Evolutionary conservation across 2,113 vertebrate genomes (phyloP).

Genomic region (Anseranas semipalmata): DNA sequence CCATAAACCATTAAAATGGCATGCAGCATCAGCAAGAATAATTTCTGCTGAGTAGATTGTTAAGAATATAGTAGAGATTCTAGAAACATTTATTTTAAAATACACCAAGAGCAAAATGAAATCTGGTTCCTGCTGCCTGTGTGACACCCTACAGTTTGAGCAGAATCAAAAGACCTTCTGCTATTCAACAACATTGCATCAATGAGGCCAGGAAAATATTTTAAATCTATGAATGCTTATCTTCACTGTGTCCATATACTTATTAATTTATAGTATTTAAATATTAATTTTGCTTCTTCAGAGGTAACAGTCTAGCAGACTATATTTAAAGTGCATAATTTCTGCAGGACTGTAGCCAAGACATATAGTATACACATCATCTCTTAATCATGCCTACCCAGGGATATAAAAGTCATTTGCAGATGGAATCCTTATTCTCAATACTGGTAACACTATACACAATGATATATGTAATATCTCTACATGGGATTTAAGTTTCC

Average conservation of each 20-base stretch:
- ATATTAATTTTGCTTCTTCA: not conserved
- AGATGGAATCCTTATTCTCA: not conserved
- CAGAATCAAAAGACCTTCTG: not conserved
- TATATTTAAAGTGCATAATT: not conserved
- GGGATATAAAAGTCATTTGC: not conserved
- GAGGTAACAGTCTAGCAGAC: not conserved
- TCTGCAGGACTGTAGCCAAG: not conserved
- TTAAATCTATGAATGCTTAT: not conserved
- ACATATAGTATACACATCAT: fast-evolving
- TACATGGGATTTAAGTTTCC: not conserved
- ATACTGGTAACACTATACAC: not conserved
- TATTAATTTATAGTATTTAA: not conserved
- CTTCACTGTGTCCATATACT: not conserved
- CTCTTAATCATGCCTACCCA: not conserved
- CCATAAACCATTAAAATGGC: not conserved
- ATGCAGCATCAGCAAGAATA: not conserved
- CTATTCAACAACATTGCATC: not conserved
- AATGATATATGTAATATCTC: not conserved
- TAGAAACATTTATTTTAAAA: not conserved
- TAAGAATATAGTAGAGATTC: not conserved
- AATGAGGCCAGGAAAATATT: not conserved
- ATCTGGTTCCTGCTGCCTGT: not conserved
- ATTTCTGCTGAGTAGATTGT: not conserved
- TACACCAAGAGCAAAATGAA: not conserved
- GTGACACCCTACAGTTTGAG: not conserved